Base-by-base conservation (phyloP, 1,140 invertebrate species). In the Scaptomyza pallida region DNA sequence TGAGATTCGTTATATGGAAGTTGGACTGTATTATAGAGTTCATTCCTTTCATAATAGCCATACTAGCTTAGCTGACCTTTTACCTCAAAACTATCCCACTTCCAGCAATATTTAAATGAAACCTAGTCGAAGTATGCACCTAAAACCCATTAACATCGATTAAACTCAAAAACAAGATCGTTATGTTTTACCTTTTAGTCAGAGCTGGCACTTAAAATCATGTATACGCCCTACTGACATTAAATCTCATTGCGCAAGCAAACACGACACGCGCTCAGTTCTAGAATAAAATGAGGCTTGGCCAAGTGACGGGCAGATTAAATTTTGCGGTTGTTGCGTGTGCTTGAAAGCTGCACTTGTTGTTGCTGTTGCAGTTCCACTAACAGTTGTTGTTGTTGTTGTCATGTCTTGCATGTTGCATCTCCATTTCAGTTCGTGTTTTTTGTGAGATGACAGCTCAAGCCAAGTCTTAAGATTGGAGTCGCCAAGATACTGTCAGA, bases 251-350 rank as follows among this genome's bases (percentile, higher is more conserved):
- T n/a, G n/a, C n/a, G 5, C n/a, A 37, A 4, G 12, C 0, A 12
- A 37, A n/a, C 33, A 37, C 10, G 33, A 37, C 33, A 37, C 33
- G 33, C n/a, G 12, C 8, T n/a, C 33, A 37, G n/a, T 12, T 37
- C 33, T 37, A 37, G 12, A 4, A n/a, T 37, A 37, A n/a, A 37
- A 37, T n/a, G 3, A 23, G 26, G 2, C 5, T n/a, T 45, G 13
- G n/a, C 51, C 23, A 45, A 44, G 30, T 47, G 23, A 37, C 16
- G 21, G 63, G 30, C 43, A 57, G 47, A 64, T 71, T 64, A 52
- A 64, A 64, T 57, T 51, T 52, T 45, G 52, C 35, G 45, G 37
- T n/a, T 40, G 30, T 33, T 50, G 52, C 40, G 47, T 21, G 12
- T 21, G 41, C 15, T 15, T 40, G 17, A 6, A 0, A 44, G 21